Conservation (phyloP, 2,113 vertebrate species). For the Bombycilla garrulus region DNA sequence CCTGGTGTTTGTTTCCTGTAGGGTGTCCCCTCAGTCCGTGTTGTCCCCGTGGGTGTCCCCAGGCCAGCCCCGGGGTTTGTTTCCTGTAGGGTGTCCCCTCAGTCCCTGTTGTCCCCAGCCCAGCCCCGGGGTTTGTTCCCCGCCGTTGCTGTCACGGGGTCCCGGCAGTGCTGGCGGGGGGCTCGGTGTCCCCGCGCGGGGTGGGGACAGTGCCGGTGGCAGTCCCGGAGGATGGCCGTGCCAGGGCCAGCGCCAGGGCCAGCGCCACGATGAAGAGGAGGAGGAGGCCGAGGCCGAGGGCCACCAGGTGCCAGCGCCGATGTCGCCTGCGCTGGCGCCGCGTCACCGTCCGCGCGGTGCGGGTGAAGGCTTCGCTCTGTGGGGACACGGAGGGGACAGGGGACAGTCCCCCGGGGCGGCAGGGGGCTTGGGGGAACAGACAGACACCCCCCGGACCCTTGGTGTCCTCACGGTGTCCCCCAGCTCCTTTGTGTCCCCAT, state of each 20-base stretch:
- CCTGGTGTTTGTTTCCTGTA: neutral
- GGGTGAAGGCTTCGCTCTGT: neutral
- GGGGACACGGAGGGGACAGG: neutral
- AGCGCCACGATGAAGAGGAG: neutral
- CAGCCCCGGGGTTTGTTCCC: too few species aligned
- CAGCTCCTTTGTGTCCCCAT: neutral
- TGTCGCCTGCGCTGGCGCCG: neutral
- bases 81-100: too few species aligned
- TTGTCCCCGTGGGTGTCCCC: too few species aligned
- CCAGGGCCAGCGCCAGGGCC: neutral
- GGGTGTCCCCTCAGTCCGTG: too few species aligned
- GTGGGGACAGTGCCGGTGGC: neutral
- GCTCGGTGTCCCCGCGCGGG: neutral
- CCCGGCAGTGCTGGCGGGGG: neutral
- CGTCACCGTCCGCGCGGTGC: neutral
- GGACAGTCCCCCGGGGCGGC: neutral
- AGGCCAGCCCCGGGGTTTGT: neutral
- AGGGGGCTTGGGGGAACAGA: neutral
- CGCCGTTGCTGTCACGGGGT: neutral
- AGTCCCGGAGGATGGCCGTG: neutral
- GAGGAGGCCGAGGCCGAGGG: neutral
- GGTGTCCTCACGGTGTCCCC: neutral
- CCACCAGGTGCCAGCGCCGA: neutral
- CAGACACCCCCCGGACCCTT: too few species aligned
- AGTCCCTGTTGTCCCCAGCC: too few species aligned